Evolutionary conservation across 2,113 vertebrate species (phyloP).

Genomic region (Salvelinus sp.): DNA sequence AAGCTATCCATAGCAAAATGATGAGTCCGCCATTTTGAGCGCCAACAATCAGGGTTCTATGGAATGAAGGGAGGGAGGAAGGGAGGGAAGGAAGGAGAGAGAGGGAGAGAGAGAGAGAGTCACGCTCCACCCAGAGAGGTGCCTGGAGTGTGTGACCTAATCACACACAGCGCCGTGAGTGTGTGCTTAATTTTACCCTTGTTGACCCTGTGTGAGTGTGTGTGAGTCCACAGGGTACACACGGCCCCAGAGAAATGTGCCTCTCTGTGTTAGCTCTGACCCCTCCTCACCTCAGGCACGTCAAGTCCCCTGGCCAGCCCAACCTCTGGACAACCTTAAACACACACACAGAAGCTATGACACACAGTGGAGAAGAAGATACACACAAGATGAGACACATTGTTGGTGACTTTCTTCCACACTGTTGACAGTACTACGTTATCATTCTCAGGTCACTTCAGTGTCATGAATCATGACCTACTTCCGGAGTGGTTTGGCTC

Average conservation of each 20-base stretch:
- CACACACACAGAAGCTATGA: too few species aligned
- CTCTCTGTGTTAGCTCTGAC: neutral
- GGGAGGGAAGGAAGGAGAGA: neutral
- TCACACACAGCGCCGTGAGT: neutral
- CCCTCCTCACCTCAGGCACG: neutral
- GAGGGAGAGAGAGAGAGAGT: neutral
- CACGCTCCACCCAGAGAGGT: neutral
- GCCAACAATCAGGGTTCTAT: neutral
- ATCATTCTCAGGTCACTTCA: too few species aligned
- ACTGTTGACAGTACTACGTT: too few species aligned
- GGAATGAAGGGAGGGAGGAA: neutral
- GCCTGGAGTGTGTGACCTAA: neutral
- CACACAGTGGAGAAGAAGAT: too few species aligned
- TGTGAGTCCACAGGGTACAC: neutral
- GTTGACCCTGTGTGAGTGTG: neutral
- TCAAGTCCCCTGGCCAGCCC: too few species aligned
- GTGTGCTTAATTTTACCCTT: neutral
- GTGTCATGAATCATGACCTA: too few species aligned
- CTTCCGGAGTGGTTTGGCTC: too few species aligned
- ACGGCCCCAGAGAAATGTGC: neutral
- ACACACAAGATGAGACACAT: too few species aligned
- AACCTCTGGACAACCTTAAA: too few species aligned
- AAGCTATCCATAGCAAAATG: too few species aligned
- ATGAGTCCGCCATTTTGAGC: neutral
- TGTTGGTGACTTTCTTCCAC: too few species aligned